Evolutionary conservation across 2,888 invertebrate species (phyloP), one percentile per base, ranked within the genome.

Genomic region (Euphydryas editha): DNA sequence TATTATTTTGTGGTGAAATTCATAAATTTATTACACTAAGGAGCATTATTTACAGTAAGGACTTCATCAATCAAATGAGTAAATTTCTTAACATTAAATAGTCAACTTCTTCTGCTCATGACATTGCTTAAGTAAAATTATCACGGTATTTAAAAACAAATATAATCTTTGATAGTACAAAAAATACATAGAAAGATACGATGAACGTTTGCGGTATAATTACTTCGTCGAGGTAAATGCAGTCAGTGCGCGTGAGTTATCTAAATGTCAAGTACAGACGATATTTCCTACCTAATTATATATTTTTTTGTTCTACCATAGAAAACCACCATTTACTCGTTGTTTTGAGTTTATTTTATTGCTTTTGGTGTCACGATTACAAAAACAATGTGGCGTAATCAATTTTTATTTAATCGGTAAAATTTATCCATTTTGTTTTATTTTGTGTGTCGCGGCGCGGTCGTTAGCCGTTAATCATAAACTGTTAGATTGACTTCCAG

Each of bases 251-350:
- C 73, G 72, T 72, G 73, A 72, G 70, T 57, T 69, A 70, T 70
- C 71, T 81, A 81, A 85, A 85, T 85, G 83, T 83, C 84, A 83
- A 84, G 79, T 77, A 74, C 74, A 72, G 66, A 71, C 65, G 63
- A 67, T 73, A 67, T 76, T 80, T 78, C 78, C 78, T 79, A 75
- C 71, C 72, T 78, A 77, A 80, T 81, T 80, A 78, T 62, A 54
- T 63, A 62, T 74, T 76, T 73, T 70, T 72, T 67, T 63, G 59
- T 65, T 69, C 62, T 68, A 63, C 44, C 62, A 62, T 69, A 70
- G 65, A 62, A 67, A 73, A 72, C 72, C 59, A 56, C 51, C 51
- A 44, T 59, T 61, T 61, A 20, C 44, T 67, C n/a, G 13, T 24
- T 39, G 44, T 20, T 58, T 60, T 58, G 17, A 37, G n/a, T 42